A percentile compares a stretch with the other conserved stretches of the same genome.
These are phyloP conservation scores for Pachypeltis micranthus DNA, from an alignment of 1,140 invertebrate species.

Conservation along the genomic window DNA sequence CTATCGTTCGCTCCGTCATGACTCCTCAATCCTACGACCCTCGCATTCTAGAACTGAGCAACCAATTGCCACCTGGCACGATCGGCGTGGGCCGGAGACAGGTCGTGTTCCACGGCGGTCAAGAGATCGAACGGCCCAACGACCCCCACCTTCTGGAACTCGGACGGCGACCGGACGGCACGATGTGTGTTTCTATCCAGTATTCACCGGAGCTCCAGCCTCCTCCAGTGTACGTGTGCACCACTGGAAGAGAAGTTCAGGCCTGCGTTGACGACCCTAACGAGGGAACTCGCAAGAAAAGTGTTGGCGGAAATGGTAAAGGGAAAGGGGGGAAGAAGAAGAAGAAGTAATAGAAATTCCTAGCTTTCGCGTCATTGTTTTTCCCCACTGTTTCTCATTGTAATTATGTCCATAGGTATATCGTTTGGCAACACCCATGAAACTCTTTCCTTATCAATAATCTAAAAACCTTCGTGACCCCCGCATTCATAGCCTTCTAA, in stretches of 20 bases:
- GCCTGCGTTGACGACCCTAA: neutral
- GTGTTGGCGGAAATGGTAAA: conserved; percentile 9
- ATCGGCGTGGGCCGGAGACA: neutral
- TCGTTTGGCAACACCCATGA: no score
- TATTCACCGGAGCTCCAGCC: neutral
- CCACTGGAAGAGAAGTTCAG: neutral
- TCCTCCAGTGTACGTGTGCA: neutral
- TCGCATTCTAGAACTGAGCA: neutral
- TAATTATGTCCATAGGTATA: no score
- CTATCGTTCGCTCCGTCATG: neutral
- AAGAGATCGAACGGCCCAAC: neutral
- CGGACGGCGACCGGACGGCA: neutral
- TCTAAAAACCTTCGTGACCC: no score
- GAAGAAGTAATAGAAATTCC: no score
- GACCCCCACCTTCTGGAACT: neutral
- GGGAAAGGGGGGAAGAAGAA: neutral
- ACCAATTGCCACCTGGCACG: neutral
- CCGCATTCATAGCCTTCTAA: no score
- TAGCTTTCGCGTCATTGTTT: no score
- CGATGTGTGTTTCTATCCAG: conserved; percentile 11
- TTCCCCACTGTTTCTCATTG: no score
- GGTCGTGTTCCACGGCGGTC: neutral
- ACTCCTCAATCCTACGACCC: neutral
- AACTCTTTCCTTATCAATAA: no score
- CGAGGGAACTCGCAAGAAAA: neutral